phyloP scores from a whole-genome alignment of 1,140 invertebrate genomes.

The Micrasema longulum region DNA sequence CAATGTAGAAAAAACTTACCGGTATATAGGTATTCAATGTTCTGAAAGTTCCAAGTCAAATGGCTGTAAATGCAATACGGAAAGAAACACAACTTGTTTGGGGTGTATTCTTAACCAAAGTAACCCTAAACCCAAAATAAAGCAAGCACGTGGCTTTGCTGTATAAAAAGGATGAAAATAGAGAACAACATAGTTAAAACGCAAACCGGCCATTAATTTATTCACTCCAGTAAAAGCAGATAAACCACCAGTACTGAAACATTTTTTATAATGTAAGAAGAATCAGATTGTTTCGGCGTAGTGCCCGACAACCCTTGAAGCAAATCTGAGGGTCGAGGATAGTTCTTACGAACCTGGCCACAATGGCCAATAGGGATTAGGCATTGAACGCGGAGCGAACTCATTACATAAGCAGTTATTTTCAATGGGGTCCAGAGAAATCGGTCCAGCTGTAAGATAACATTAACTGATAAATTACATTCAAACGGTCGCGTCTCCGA shows the following conservation, averaged over 20 bases:
- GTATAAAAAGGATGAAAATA: constrained; percentile 11
- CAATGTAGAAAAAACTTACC: too few species aligned
- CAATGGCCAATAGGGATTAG: constrained; percentile 49
- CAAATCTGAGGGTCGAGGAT: neutral
- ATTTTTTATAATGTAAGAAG: neutral
- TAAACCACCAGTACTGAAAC: neutral
- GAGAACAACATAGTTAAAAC: constrained; percentile 7
- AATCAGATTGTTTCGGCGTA: neutral
- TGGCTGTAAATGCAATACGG: neutral
- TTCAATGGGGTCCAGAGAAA: constrained; percentile 49
- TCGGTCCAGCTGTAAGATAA: constrained; percentile 42
- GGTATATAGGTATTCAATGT: too few species aligned
- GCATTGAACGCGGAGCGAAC: constrained; percentile 41
- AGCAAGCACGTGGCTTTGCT: neutral
- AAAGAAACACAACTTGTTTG: neutral
- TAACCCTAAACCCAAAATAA: neutral
- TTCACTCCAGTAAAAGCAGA: neutral
- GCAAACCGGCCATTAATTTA: neutral
- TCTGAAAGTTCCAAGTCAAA: neutral
- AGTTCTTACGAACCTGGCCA: constrained; percentile 16
- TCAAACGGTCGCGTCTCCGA: neutral
- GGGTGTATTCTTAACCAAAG: neutral
- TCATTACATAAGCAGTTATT: constrained; percentile 53
- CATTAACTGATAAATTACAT: constrained; percentile 46
- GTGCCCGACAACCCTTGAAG: constrained; percentile 9